These are phyloP conservation scores for Ranitomeya variabilis DNA, from an alignment of 2,113 vertebrate species.

Conservation along the genomic window DNA sequence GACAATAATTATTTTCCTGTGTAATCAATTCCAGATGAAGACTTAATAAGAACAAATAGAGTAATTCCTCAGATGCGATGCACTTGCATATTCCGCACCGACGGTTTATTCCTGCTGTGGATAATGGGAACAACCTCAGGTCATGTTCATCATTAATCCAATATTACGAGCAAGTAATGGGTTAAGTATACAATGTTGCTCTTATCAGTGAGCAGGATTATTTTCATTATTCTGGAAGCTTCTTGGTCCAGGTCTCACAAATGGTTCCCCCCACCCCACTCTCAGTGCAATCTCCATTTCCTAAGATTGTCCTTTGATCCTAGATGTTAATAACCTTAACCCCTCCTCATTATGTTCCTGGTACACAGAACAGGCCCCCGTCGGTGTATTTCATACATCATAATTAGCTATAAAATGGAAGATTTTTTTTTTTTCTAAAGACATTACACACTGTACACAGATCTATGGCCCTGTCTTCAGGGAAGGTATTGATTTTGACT, in stretches of 20 bases:
- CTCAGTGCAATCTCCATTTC: conserved; percentile 4
- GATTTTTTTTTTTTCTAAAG: conserved; percentile 39
- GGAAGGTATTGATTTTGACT: conserved; percentile 54
- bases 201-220: conserved; percentile 7
- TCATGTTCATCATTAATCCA: conserved; percentile 35
- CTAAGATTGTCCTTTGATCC: conserved; percentile 49
- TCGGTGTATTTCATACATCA: conserved; percentile 44
- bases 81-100: background rate
- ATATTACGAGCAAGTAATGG: conserved; percentile 30
- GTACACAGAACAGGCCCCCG: background rate
- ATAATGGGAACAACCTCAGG: background rate
- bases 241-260: background rate
- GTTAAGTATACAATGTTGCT: conserved; percentile 38
- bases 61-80: too few species aligned
- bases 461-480: conserved; percentile 41
- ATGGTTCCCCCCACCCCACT: background rate
- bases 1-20: background rate
- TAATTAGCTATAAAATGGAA: conserved; percentile 49
- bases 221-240: conserved; percentile 15
- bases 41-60: conserved; percentile 21
- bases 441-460: conserved; percentile 32
- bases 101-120: background rate
- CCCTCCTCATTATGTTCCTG: conserved; percentile 31
- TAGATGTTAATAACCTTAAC: conserved; percentile 48
- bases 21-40: background rate